Conservation (phyloP, 2,797 vertebrate genomes). For the Myiotriccus ornatus region DNA sequence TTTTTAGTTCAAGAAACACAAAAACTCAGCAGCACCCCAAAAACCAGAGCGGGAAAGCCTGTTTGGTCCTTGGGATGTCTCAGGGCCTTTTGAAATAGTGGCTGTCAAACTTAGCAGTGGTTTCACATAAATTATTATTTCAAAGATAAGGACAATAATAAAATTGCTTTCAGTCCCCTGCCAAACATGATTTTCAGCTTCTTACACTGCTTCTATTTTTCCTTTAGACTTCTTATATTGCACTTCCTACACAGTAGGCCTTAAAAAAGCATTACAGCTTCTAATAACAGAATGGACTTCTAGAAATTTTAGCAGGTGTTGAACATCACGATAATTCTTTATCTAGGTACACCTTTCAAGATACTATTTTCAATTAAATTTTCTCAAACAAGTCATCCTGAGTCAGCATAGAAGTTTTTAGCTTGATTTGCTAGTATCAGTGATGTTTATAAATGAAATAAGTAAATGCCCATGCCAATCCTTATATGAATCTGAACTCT, state of each 20-base stretch:
- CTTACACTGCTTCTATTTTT: neutral
- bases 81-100: neutral
- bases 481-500: neutral
- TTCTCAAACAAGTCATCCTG: neutral
- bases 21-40: neutral
- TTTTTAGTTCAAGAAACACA: neutral
- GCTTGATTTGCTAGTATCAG: neutral
- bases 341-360: neutral
- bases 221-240: neutral
- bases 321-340: neutral
- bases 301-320: neutral
- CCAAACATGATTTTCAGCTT: neutral
- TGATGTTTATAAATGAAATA: neutral
- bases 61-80: neutral
- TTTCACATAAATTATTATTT: neutral
- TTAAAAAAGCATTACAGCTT: neutral
- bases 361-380: neutral
- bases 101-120: neutral
- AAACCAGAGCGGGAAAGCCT: neutral
- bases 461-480: neutral
- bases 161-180: neutral
- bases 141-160: neutral
- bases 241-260: neutral
- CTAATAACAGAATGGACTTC: neutral
- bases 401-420: neutral